Conservation (phyloP, 2,888 invertebrate genomes). For the Drosophila recens region DNA sequence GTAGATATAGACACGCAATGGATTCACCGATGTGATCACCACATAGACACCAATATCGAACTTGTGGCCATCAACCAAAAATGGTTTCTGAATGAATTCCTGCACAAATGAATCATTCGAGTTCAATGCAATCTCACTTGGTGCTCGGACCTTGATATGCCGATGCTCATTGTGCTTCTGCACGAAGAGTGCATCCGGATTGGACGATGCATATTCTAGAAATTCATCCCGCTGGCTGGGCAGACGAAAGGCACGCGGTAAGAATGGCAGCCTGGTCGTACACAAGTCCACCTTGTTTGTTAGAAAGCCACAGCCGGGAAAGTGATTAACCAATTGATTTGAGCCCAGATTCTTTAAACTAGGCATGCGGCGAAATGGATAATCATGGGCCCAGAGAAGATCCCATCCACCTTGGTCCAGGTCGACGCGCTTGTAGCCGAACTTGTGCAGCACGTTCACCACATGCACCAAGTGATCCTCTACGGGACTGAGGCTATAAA, state of each 20-base stretch:
- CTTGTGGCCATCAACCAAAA: slow-evolving; percentile 96
- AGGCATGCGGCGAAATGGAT: slow-evolving; percentile 89
- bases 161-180: slow-evolving; percentile 97
- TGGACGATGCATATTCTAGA: slow-evolving; percentile 88
- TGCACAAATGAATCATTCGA: slow-evolving; percentile 93
- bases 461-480: slow-evolving; percentile 90
- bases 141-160: slow-evolving; percentile 91
- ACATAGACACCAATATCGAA: slow-evolving; percentile 99
- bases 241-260: slow-evolving; percentile 95
- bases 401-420: slow-evolving; percentile 90
- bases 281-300: slow-evolving; percentile 97
- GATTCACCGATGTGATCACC: slow-evolving; percentile 95
- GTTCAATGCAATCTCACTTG: slow-evolving; percentile 90
- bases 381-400: slow-evolving; percentile 97
- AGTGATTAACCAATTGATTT: slow-evolving; percentile 95
- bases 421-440: slow-evolving; percentile 89
- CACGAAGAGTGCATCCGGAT: slow-evolving; percentile 92
- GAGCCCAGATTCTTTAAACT: slow-evolving; percentile 88
- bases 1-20: slow-evolving; percentile 94
- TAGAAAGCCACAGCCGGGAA: slow-evolving; percentile 96
- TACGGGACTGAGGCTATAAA: slow-evolving; percentile 86
- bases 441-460: slow-evolving; percentile 89
- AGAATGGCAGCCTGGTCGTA: slow-evolving; percentile 90
- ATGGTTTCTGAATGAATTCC: slow-evolving; percentile 94
- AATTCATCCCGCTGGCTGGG: slow-evolving; percentile 91